These are phyloP conservation scores for Odocoileus hemionus DNA, from an alignment of 2,113 vertebrate genomes.

Conservation along the genomic window DNA sequence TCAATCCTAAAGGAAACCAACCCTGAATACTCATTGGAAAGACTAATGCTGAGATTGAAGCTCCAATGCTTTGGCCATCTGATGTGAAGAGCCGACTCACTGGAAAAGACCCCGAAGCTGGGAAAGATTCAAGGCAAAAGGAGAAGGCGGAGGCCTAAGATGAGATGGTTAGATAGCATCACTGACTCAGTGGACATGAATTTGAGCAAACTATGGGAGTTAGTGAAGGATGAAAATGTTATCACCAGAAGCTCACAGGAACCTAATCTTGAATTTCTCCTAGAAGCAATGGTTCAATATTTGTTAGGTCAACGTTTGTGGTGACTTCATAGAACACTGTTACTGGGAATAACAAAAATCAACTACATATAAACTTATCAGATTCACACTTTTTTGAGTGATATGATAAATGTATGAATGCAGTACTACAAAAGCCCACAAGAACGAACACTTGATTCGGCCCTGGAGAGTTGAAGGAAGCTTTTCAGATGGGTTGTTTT, in stretches of 20 bases:
- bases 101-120: not conserved
- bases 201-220: not conserved
- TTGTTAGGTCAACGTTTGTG: not conserved
- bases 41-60: not conserved
- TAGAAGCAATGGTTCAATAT: not conserved
- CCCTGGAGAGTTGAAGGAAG: not conserved
- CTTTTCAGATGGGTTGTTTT: not conserved
- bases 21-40: not conserved
- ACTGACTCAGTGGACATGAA: not conserved
- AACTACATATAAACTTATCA: too few relatives aligned
- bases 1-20: not conserved
- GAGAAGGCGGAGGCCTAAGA: not conserved
- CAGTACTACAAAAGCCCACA: fast-evolving
- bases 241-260: not conserved
- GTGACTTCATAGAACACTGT: not conserved
- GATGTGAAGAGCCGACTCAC: not conserved
- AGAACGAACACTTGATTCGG: not conserved
- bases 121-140: not conserved
- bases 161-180: not conserved
- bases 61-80: not conserved
- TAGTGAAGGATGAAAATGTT: not conserved
- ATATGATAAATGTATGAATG: not conserved
- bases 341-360: not conserved
- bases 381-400: not conserved
- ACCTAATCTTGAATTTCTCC: not conserved